Percentiles rank a stretch among this genome's conserved stretches.
Conservation (phyloP, 2,888 invertebrate genomes). For the Hydroisotoma schaefferi region DNA sequence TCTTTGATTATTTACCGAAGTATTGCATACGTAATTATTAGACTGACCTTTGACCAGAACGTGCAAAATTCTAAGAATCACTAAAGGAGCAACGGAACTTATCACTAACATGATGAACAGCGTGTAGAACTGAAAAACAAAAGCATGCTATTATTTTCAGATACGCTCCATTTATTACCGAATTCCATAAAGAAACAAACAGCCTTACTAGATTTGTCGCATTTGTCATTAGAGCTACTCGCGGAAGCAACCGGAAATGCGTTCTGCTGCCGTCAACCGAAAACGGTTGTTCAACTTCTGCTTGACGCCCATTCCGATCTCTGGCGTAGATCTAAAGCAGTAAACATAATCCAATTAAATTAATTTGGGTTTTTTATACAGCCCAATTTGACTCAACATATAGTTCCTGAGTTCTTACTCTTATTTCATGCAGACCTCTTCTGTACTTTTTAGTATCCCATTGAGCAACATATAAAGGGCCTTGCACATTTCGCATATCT, state of each 20-base stretch:
- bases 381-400: neutral
- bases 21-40: constrained; percentile 2
- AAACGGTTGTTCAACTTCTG: constrained; percentile 65
- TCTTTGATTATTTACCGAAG: constrained; percentile 1
- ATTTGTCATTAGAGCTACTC: constrained; percentile 73
- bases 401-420: constrained; percentile 53
- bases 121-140: constrained; percentile 62
- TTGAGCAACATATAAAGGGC: constrained; percentile 67
- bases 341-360: constrained; percentile 4
- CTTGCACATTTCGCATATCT: constrained; percentile 60
- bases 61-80: constrained; percentile 62
- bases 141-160: constrained; percentile 46
- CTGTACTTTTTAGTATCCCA: constrained; percentile 70
- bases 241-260: constrained; percentile 64
- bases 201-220: constrained; percentile 67
- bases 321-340: constrained; percentile 43
- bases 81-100: constrained; percentile 63
- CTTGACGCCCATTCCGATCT: constrained; percentile 48
- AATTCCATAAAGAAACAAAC: no score
- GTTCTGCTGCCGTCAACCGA: constrained; percentile 69
- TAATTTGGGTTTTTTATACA: constrained; percentile 57
- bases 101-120: constrained; percentile 64
- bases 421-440: constrained; percentile 65
- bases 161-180: no score
- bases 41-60: constrained; percentile 58